These are phyloP conservation scores for Nycticryphes semicollaris DNA, from an alignment of 2,113 vertebrate species.

Conservation along the genomic window DNA sequence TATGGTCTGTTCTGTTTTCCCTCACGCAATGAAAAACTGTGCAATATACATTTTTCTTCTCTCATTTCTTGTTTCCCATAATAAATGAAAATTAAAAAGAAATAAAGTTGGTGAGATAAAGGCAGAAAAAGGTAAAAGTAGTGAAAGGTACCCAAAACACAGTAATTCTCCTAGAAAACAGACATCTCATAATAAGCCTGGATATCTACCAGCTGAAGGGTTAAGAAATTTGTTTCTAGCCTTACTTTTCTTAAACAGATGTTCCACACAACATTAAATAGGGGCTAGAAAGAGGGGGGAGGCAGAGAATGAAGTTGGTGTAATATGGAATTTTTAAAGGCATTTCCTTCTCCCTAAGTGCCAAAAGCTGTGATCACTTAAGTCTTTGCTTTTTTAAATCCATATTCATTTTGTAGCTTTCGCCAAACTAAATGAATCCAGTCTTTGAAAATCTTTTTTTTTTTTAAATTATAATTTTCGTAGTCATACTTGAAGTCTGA, in stretches of 20 bases:
- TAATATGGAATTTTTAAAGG: conserved; percentile 67
- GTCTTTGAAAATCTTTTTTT: conserved; percentile 47
- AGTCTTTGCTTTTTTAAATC: conserved; percentile 62
- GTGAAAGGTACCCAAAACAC: not conserved
- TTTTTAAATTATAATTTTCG: not conserved
- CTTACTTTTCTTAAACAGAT: conserved; percentile 39
- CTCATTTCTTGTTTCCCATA: not conserved
- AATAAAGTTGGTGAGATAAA: not conserved
- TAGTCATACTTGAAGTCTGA: conserved; percentile 42
- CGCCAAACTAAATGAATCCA: conserved; percentile 75
- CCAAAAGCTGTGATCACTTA: conserved; percentile 67
- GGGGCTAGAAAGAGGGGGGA: not conserved
- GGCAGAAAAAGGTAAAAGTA: not conserved
- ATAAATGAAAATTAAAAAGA: not conserved
- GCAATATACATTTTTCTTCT: not conserved
- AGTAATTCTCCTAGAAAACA: not conserved
- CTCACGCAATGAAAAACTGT: not conserved
- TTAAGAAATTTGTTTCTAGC: conserved; percentile 45
- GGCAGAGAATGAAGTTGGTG: conserved; percentile 1
- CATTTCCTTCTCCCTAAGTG: conserved; percentile 68
- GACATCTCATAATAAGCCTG: not conserved
- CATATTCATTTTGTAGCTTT: conserved; percentile 71
- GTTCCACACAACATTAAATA: conserved; percentile 35
- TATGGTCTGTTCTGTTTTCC: not conserved
- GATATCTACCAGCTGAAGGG: not conserved